Evolutionary conservation across 2,797 vertebrate genomes (phyloP), one percentile per base, ranked within the genome.

Genomic region (Pitangus sulphuratus): DNA sequence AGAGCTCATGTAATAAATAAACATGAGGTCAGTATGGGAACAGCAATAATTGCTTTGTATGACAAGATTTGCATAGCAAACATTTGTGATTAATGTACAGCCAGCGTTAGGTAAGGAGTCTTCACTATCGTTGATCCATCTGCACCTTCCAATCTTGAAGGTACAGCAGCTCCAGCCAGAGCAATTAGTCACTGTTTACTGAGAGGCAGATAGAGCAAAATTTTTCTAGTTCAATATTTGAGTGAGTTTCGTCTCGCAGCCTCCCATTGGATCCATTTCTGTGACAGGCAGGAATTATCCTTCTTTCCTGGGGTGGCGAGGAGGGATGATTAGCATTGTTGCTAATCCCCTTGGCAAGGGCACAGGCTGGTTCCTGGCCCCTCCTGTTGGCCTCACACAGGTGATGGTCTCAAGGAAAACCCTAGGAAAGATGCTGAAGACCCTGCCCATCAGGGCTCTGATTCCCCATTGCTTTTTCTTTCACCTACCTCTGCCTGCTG

Each of bases 51-150:
- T 97, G 96, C 96, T 97, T 97, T 93, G 90, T 94, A 94, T 91
- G 94, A 95, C 91, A 94, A 97, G 93, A 97, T 98, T 96, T 97
- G 97, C 96, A 96, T 94, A 97, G 97, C 93, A 97, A 98, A 97
- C 95, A 95, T 82, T 95, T 81, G 85, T 94, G 96, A 98, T 95
- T 94, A 96, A 96, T 94, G 96, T 96, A 89, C 89, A 90, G 89
- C 72, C 91, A 35, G 81, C 16, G 8, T 81, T 87, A 90, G 28
- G 50, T 57, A 93, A 91, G 90, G 87, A 93, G 91, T 77, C 88
- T 72, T 87, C 12, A 1, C 71, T 95, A 84, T 95, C 89, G 9
- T 84, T 88, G 62, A 54, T 70, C 89, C 53, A 95, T 95, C 90
- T 93, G 60, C 83, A 89, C 94, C 92, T 95, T 96, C 91, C 81